A percentile compares a stretch with the other conserved stretches of the same genome.
These are phyloP conservation scores for Coregonus sp. DNA, from an alignment of 2,797 vertebrate species.

Conservation along the genomic window DNA sequence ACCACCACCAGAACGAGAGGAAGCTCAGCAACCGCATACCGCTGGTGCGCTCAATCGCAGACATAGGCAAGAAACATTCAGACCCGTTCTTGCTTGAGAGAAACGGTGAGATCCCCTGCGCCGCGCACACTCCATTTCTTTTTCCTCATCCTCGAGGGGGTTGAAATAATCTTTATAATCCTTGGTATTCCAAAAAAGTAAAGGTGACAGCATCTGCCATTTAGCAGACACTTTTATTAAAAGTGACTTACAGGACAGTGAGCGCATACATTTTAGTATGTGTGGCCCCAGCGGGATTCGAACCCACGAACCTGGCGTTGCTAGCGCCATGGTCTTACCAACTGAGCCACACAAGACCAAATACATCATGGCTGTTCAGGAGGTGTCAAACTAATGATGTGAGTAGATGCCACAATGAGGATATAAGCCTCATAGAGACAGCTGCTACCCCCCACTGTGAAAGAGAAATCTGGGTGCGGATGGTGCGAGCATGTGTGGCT, in stretches of 20 bases:
- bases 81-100: slow-evolving; percentile 96
- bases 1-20: slow-evolving; percentile 97
- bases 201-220: not conserved
- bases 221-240: not conserved
- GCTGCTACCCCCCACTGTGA: slow-evolving; percentile 27
- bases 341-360: not conserved
- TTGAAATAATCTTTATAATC: not conserved
- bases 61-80: slow-evolving; percentile 99
- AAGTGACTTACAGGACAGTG: not conserved
- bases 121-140: slow-evolving; percentile 66
- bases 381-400: no score
- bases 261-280: not conserved
- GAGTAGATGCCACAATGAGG: not conserved
- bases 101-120: slow-evolving; percentile 88
- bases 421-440: not conserved
- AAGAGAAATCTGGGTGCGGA: slow-evolving; percentile 71
- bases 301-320: not conserved
- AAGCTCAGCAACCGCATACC: slow-evolving; percentile 96
- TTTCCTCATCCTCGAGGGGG: slow-evolving; percentile 39
- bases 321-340: not conserved
- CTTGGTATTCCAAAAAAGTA: not conserved
- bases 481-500: slow-evolving; percentile 48
- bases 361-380: not conserved
- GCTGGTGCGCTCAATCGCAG: slow-evolving; percentile 95
- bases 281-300: not conserved